Percentiles rank a stretch among this genome's conserved stretches.
These are phyloP conservation scores for Grus americana DNA, from an alignment of 2,113 vertebrate species.

Conservation along the genomic window DNA sequence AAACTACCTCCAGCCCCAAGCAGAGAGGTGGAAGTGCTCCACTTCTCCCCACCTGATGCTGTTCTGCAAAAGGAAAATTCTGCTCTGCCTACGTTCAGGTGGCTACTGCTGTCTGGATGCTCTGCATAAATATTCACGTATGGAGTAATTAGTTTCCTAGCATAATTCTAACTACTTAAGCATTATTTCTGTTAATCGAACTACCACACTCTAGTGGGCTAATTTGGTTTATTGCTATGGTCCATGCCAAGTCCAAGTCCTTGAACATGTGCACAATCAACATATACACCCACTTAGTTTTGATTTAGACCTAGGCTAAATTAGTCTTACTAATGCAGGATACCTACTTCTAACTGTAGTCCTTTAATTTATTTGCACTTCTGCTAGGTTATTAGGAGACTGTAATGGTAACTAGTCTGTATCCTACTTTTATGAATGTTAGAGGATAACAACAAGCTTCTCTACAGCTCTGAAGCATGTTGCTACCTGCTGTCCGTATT, in stretches of 20 bases:
- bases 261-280: neutral
- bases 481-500: neutral
- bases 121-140: neutral
- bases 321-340: neutral
- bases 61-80: neutral
- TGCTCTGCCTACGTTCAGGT: neutral
- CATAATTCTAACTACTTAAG: neutral
- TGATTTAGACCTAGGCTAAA: neutral
- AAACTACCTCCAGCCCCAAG: neutral
- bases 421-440: neutral
- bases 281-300: neutral
- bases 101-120: neutral
- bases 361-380: neutral
- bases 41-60: neutral
- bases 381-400: neutral
- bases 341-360: constrained; percentile 16
- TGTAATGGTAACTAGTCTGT: neutral
- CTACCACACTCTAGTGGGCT: neutral
- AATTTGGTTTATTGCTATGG: neutral
- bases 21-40: neutral
- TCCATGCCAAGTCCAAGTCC: neutral
- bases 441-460: neutral
- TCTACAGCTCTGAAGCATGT: neutral
- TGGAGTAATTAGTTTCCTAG: neutral
- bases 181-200: neutral